These are phyloP conservation scores for Actenoides hombroni DNA, from an alignment of 2,113 vertebrate genomes.

Conservation along the genomic window DNA sequence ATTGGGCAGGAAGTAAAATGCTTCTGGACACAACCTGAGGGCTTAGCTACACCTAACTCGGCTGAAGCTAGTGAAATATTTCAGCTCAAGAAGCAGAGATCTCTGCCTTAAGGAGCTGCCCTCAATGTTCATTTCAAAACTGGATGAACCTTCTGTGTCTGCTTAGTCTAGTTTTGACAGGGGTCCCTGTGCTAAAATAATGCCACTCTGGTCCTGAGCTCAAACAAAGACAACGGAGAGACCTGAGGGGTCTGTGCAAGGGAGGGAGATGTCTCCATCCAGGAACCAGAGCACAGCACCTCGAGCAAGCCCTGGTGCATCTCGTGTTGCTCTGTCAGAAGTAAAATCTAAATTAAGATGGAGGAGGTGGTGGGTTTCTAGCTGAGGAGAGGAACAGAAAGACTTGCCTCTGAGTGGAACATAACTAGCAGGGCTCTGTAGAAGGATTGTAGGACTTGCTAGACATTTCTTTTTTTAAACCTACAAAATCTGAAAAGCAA, in stretches of 20 bases:
- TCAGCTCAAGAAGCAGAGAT: background rate
- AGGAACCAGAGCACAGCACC: fast-evolving
- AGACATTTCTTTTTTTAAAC: conserved; percentile 49
- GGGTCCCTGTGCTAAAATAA: background rate
- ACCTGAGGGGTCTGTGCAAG: background rate
- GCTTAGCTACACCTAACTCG: background rate
- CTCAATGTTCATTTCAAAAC: conserved; percentile 3
- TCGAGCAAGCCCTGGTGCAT: background rate
- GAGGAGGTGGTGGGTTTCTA: conserved; percentile 16
- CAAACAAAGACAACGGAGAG: background rate
- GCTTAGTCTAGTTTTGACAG: background rate
- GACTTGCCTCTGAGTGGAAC: background rate
- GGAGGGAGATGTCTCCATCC: background rate
- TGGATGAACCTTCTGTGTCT: background rate
- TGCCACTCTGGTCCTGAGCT: background rate
- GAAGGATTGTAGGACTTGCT: conserved; percentile 29
- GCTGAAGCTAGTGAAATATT: background rate
- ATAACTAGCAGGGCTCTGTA: background rate
- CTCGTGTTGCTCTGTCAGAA: background rate
- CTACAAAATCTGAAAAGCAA: conserved; percentile 38
- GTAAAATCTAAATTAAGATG: conserved; percentile 24
- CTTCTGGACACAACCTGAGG: background rate
- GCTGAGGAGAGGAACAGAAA: background rate
- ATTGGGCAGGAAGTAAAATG: conserved; percentile 6
- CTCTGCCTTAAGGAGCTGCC: background rate